Evolutionary conservation across 2,888 invertebrate genomes (phyloP).

Genomic region (Campoplex capitator): DNA sequence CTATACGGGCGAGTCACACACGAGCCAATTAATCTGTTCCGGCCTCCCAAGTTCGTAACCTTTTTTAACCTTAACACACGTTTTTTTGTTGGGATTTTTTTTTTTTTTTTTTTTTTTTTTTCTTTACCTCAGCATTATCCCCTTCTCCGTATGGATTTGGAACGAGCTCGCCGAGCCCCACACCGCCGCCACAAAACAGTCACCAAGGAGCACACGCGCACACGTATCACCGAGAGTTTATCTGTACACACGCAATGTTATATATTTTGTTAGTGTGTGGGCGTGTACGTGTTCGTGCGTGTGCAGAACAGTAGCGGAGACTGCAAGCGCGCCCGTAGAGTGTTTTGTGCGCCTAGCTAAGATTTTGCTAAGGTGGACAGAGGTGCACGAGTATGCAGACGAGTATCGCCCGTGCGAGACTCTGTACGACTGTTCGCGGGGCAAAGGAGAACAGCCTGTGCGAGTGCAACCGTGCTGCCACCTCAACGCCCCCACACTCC

Average conservation of each 20-base stretch:
- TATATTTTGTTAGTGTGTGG: conserved; percentile 13
- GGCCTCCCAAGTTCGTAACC: conserved; percentile 81
- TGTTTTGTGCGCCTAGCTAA: conserved; percentile 21
- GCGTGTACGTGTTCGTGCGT: conserved; percentile 6
- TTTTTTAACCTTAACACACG: conserved; percentile 78
- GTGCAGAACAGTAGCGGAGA: not conserved
- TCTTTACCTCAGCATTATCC: conserved; percentile 76
- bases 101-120: conserved; percentile 12
- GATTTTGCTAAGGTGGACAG: conserved; percentile 3
- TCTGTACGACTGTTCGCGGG: conserved; percentile 42
- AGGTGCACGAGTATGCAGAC: not conserved
- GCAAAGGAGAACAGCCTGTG: conserved; percentile 40
- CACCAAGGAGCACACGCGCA: conserved; percentile 32
- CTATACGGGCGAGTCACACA: conserved; percentile 6
- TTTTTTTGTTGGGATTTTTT: conserved; percentile 5
- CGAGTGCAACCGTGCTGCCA: conserved; percentile 58
- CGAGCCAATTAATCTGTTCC: not conserved
- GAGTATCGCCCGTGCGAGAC: conserved; percentile 26
- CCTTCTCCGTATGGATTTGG: conserved; percentile 69
- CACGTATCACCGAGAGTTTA: conserved; percentile 11
- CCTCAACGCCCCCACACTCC: conserved; percentile 54
- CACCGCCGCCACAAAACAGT: conserved; percentile 57
- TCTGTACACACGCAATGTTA: not conserved
- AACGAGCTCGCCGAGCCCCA: conserved; percentile 69
- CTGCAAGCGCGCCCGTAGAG: conserved; percentile 20